Evolutionary conservation across 2,113 vertebrate species (phyloP).

Genomic region (Stigmatopora argus): DNA sequence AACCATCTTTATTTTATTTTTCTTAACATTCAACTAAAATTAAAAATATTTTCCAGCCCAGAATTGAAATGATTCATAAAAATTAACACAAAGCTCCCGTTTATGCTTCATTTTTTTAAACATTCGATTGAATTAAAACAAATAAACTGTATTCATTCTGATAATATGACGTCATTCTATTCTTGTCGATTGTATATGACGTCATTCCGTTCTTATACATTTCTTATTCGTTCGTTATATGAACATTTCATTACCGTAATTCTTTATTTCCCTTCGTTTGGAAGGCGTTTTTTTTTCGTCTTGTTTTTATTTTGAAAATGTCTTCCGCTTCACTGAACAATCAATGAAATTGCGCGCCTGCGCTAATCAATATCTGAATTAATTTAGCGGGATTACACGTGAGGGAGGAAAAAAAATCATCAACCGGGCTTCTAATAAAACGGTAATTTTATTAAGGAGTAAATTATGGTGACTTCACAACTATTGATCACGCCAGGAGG

Average conservation of each 20-base stretch:
- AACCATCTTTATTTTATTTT: too few relatives aligned
- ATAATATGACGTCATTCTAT: too few relatives aligned
- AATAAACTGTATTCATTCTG: background rate
- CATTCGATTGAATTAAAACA: background rate
- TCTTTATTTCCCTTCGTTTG: background rate
- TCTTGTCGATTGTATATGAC: too few relatives aligned
- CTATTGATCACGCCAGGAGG: background rate
- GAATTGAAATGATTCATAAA: too few relatives aligned
- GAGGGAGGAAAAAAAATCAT: background rate
- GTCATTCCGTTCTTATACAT: too few relatives aligned
- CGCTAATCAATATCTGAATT: slow-evolving; percentile 4
- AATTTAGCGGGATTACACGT: background rate
- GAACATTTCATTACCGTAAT: background rate
- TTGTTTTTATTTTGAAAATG: background rate
- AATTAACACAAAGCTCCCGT: too few relatives aligned
- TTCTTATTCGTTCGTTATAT: background rate
- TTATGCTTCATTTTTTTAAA: too few relatives aligned
- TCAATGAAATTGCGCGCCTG: background rate
- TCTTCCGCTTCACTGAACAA: background rate
- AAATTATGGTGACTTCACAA: background rate
- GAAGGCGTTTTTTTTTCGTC: background rate
- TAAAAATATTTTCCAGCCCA: too few relatives aligned
- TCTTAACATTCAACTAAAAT: too few relatives aligned
- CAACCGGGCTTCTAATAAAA: background rate
- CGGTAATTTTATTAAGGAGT: background rate